Evolutionary conservation across 2,888 invertebrate species (phyloP), one percentile per base, ranked within the genome.

Genomic region (Chorisops tibialis): DNA sequence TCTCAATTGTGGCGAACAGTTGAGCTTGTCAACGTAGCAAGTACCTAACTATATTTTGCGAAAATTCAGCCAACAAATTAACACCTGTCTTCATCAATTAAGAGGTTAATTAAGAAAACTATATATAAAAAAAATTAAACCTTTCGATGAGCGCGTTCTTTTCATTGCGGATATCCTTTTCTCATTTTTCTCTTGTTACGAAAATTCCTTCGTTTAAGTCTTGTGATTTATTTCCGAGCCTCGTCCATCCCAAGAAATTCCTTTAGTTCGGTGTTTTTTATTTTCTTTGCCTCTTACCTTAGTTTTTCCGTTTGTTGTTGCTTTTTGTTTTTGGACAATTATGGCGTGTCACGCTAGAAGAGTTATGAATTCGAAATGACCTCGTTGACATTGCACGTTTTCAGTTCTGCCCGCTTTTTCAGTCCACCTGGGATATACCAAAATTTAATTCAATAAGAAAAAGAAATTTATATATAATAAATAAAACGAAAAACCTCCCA

Each of bases 351-450:
- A 65, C 65, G 65, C 65, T 60, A 65, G 49, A 65, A 63, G 63
- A 65, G 58, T 65, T 65, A 65, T 65, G 63, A 61, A 65, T 63
- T 54, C 50, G 39, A 65, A 65, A 65, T 63, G 65, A 65, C 65
- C 65, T 63, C 65, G 61, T 62, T 65, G 65, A 65, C 65, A 65
- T 65, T 65, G 63, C 61, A 59, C 65, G 65, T 54, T 58, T 63
- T 59, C 14, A 50, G n/a, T n/a, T n/a, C n/a, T n/a, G n/a, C n/a
- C n/a, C n/a, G n/a, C n/a, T 30, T 30, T 30, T 30, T 30, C 30
- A 37, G 41, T 14, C 41, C 41, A 41, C 5, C 41, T 14, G 16
- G 12, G 41, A 41, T 11, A 41, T 14, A 41, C 41, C 5, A 12
- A 41, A 30, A 30, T 30, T 30, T 30, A 30, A 21, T 12, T 6